phyloP scores from a whole-genome alignment of 2,113 vertebrate genomes.

The Pogona vitticeps region DNA sequence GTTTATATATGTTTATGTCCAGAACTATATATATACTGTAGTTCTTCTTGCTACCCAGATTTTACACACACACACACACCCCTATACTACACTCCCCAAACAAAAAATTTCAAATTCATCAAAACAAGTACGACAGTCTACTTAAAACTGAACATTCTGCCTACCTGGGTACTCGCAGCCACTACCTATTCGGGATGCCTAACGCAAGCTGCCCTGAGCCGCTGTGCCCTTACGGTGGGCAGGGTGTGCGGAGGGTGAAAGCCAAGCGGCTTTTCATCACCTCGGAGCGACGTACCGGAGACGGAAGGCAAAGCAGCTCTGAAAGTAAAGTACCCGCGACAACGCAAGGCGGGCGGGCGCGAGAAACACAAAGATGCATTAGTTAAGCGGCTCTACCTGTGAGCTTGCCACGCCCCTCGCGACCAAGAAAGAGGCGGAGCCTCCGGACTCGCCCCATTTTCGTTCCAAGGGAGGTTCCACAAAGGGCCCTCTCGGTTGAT shows the following conservation, averaged over 20 bases:
- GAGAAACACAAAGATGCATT: not conserved
- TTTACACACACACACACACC: too few relatives aligned
- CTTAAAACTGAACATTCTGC: not conserved
- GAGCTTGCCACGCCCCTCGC: not conserved
- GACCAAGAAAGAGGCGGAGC: fast-evolving
- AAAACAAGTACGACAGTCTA: not conserved
- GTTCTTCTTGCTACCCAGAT: not conserved
- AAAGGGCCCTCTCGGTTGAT: not conserved
- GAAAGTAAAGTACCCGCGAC: not conserved
- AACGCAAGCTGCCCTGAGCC: conserved; percentile 1
- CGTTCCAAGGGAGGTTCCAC: not conserved
- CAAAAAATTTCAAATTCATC: not conserved
- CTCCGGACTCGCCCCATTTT: fast-evolving
- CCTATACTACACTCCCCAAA: fast-evolving
- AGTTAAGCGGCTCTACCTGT: conserved; percentile 12
- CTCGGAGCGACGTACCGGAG: not conserved
- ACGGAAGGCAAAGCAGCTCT: not conserved
- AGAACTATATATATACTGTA: too few relatives aligned
- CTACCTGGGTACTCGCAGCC: conserved; percentile 24
- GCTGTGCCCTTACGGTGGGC: conserved; percentile 9
- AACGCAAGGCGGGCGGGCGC: not conserved
- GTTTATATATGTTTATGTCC: not conserved
- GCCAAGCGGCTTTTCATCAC: conserved; percentile 4
- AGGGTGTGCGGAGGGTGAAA: not conserved
- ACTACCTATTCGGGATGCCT: not conserved